phyloP scores from a whole-genome alignment of 2,797 vertebrate species.

The Gobio occitaniae region DNA sequence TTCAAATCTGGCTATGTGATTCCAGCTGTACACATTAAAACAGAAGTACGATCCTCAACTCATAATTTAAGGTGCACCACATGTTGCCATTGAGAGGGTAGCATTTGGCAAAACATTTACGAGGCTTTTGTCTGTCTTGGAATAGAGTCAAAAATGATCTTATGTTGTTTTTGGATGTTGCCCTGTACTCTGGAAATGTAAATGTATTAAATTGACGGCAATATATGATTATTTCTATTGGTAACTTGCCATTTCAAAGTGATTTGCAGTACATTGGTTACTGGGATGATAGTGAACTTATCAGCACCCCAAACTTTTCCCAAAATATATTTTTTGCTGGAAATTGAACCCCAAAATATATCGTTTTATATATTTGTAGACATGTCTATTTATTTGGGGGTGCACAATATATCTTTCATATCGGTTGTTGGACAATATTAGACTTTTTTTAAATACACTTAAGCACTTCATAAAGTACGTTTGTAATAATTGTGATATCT shows the following conservation, averaged over 20 bases:
- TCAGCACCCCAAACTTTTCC: no score
- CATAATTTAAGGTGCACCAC: neutral
- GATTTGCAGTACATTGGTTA: neutral
- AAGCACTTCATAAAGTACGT: no score
- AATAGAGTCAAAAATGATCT: neutral
- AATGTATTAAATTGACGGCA: neutral
- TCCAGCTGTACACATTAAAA: neutral
- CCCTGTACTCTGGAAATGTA: neutral
- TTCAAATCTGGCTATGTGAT: constrained; percentile 3
- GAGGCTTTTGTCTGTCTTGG: neutral
- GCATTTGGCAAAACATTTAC: neutral
- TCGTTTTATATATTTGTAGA: neutral
- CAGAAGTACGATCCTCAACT: neutral
- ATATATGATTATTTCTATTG: neutral
- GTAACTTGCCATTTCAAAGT: neutral
- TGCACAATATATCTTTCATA: no score
- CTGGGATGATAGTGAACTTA: no score
- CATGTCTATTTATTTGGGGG: neutral
- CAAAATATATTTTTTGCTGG: no score
- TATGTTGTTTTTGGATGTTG: neutral
- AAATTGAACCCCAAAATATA: no score
- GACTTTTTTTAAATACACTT: no score
- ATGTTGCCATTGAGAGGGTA: constrained; percentile 1
- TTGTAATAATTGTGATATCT: no score
- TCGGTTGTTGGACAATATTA: no score